phyloP scores from a whole-genome alignment of 2,113 vertebrate genomes.

The Leptobrachium leishanense region DNA sequence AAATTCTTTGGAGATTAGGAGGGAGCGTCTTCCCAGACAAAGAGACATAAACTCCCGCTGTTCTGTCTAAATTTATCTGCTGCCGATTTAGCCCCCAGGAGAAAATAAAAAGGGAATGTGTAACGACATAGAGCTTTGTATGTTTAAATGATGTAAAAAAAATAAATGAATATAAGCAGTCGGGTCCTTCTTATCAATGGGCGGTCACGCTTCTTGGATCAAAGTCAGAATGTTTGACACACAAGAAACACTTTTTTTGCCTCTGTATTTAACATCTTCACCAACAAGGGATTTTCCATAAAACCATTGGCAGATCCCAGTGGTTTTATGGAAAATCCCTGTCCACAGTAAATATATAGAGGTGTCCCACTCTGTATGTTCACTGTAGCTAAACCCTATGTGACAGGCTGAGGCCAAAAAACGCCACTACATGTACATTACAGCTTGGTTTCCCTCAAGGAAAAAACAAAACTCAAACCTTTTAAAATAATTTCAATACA shows the following conservation, averaged over 20 bases:
- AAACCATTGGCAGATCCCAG: no score
- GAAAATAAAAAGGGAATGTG: slow-evolving; percentile 1
- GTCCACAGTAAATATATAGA: no score
- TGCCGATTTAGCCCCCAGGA: slow-evolving; percentile 2
- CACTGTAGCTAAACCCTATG: no score
- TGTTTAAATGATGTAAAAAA: neutral
- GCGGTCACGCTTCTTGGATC: neutral
- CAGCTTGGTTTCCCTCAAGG: no score
- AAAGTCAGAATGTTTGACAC: neutral
- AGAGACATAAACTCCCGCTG: slow-evolving; percentile 1
- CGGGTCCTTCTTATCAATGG: neutral
- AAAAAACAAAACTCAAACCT: no score
- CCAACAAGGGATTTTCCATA: no score
- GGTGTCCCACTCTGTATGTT: no score
- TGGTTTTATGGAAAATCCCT: no score
- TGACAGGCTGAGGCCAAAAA: no score
- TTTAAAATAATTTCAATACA: no score
- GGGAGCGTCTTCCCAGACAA: neutral
- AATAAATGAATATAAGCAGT: neutral
- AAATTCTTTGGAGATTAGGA: neutral
- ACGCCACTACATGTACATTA: no score
- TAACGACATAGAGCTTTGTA: neutral
- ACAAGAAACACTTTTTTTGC: neutral
- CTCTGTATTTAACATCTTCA: no score
- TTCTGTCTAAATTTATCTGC: slow-evolving; percentile 5